Base-by-base conservation (phyloP, 2,888 invertebrate genomes). In the Amiota minor region DNA sequence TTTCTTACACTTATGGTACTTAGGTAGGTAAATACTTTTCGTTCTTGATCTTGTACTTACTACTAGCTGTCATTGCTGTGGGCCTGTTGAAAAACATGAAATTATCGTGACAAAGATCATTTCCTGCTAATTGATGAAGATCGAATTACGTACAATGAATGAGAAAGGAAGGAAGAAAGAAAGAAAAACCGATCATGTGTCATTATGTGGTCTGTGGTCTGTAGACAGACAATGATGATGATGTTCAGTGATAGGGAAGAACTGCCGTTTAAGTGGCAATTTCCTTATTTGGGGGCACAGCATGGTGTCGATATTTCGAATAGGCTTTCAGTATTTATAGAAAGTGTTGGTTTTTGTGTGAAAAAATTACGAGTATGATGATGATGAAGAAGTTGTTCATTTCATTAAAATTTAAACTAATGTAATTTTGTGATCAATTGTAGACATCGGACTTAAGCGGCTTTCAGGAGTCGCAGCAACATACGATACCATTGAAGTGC, bases 61-160 rank as follows among this genome's bases (percentile, higher is more conserved):
- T 59, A 14, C 67, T 12, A n/a, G 20, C 64, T 53, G 14, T 3
- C 69, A 9, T 20, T 53, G 67, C 79, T 79, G 79, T 18, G 67
- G 45, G 76, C 79, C 77, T 78, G 75, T 64, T 79, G 18, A 56
- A 80, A 82, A 79, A 79, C 84, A 78, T 79, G 79, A 82, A 83
- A 83, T 83, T 79, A 83, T 83, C 81, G 82, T 82, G 83, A 81
- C 82, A 79, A 81, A 77, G 76, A 82, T 80, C 78, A 68, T 71
- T 73, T 71, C 72, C 77, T 73, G 76, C 78, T 78, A 74, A 76
- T 68, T 73, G 69, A 12, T 65, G 20, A 65, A 16, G 55, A 65
- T 62, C 23, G 61, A 49, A 14, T 49, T n/a, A 46, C 71, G 47
- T 59, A 47, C 20, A 23, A 45, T 46, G 69, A n/a, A 69, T 20